phyloP scores from a whole-genome alignment of 92 coral and sea anemone genomes.

The Paramuricea clavata region DNA sequence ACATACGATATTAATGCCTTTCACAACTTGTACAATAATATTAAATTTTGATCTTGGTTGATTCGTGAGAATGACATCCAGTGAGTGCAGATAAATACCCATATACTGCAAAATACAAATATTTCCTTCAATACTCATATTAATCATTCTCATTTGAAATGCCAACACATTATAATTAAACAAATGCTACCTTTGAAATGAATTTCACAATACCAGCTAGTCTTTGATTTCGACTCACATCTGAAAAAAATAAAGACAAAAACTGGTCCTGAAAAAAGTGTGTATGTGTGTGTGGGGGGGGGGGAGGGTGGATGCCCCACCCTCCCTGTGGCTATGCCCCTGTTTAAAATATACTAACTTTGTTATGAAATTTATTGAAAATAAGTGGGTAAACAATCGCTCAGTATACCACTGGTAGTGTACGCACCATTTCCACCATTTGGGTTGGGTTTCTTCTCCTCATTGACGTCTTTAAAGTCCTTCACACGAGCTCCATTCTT shows the following conservation, averaged over 20 bases:
- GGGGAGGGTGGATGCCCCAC: no score
- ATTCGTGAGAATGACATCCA: constrained; percentile 2
- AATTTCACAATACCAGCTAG: constrained; percentile 12
- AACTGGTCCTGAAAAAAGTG: no score
- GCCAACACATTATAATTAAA: no score
- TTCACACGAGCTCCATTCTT: not conserved
- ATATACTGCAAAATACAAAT: constrained; percentile 17
- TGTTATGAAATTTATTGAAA: no score
- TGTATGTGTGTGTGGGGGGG: no score
- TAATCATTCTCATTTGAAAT: not conserved
- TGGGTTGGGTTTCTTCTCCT: not conserved
- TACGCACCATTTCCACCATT: not conserved
- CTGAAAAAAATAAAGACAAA: not conserved
- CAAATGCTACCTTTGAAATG: constrained; percentile 50
- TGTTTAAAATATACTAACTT: no score
- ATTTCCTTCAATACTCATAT: no score
- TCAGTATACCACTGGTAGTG: no score
- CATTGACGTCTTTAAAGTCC: not conserved
- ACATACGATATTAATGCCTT: constrained; percentile 6
- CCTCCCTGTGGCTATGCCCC: no score
- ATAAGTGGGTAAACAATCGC: no score
- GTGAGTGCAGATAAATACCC: constrained; percentile 24
- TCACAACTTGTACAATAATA: constrained; percentile 22
- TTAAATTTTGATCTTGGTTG: constrained; percentile 42
- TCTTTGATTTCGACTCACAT: not conserved